Conservation (phyloP, 2,797 vertebrate genomes). For the Poecilia velifera region DNA sequence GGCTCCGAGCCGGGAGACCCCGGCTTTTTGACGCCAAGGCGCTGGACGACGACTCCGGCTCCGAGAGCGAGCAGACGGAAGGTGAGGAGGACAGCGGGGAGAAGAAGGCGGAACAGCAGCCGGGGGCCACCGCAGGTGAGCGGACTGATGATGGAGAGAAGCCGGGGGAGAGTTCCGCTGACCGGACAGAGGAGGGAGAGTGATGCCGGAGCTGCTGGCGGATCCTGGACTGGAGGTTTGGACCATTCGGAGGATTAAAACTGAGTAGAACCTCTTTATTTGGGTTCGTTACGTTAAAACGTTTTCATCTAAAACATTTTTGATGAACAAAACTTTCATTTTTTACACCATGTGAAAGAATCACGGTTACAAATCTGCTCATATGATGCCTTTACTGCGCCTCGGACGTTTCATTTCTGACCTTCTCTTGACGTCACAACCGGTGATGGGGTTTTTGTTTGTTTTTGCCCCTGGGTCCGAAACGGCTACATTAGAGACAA, state of each 20-base stretch:
- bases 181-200: neutral
- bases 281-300: neutral
- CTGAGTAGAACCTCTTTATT: neutral
- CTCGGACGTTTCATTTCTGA: neutral
- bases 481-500: neutral
- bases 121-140: neutral
- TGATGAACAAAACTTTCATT: neutral
- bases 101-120: neutral
- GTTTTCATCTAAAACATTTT: neutral
- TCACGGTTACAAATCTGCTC: neutral
- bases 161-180: neutral
- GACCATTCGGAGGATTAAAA: neutral
- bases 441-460: neutral
- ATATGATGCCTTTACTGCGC: neutral
- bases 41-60: conserved; percentile 4
- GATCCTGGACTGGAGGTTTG: neutral
- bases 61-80: neutral
- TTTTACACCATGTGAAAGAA: neutral
- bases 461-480: neutral
- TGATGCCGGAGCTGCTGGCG: neutral
- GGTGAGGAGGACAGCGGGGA: neutral
- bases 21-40: conserved; percentile 1
- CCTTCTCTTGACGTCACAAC: neutral
- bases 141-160: neutral
- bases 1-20: conserved; percentile 22